A percentile compares a stretch with the other conserved stretches of the same genome.
Evolutionary conservation across 1,140 invertebrate species (phyloP).

Genomic region (Linepithema humile): DNA sequence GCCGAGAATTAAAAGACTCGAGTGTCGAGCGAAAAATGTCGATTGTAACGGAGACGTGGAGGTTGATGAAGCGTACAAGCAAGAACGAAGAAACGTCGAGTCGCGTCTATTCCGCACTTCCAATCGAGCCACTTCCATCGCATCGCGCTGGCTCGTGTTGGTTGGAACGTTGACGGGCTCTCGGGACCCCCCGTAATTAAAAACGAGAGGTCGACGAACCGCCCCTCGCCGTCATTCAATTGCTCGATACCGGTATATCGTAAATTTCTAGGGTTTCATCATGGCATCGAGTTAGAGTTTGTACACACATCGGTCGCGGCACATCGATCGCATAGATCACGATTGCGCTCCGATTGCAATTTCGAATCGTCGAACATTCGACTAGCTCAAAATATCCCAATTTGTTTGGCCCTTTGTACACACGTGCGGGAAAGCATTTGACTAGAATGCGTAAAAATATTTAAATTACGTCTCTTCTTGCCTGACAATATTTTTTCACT

Average conservation of each 20-base stretch:
- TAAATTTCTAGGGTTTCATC: slow-evolving; percentile 44
- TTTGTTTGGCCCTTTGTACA: not conserved
- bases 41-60: not conserved
- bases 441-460: not conserved
- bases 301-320: not conserved
- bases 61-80: not conserved
- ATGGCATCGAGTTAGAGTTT: slow-evolving; percentile 27
- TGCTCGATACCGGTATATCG: slow-evolving; percentile 28
- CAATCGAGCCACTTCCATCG: slow-evolving; percentile 49
- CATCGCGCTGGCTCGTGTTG: slow-evolving; percentile 54
- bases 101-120: not conserved
- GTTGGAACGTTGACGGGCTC: slow-evolving; percentile 22
- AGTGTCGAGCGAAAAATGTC: not conserved
- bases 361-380: slow-evolving; percentile 14
- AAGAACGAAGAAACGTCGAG: not conserved
- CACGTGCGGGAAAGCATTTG: not conserved
- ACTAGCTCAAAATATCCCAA: slow-evolving; percentile 13
- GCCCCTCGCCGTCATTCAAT: not conserved
- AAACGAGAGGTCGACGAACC: slow-evolving; percentile 44
- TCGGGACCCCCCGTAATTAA: slow-evolving; percentile 55
- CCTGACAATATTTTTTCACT: not conserved
- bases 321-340: slow-evolving; percentile 36
- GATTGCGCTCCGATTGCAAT: slow-evolving; percentile 19
- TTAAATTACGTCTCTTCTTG: not conserved
- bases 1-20: not conserved